Evolutionary conservation across 1,140 invertebrate species (phyloP), one percentile per base, ranked within the genome.

Genomic region (Choristoneura fumiferana): DNA sequence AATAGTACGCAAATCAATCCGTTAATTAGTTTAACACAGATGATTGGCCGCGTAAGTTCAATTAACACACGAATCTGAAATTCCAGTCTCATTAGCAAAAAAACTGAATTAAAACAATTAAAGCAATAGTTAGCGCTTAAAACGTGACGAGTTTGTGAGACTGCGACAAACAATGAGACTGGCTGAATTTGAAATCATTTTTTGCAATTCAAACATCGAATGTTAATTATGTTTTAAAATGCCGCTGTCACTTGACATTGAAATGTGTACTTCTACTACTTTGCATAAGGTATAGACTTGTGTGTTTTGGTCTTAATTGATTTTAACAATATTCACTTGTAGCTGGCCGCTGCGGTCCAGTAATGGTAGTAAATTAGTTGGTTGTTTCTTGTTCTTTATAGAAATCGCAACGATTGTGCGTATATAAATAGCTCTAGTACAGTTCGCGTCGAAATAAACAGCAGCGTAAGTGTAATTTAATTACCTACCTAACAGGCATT

Each of bases 261-360:
- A 1, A 45, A 45, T 22, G n/a, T 18, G 10, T 17, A 29, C 40
- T 18, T 29, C 14, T 45, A 45, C n/a, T 18, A 4, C 9, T 45
- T 45, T n/a, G 5, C 0, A 18, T 9, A 45, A 45, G 17, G 9
- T 10, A 18, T 18, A 22, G n/a, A 18, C 5, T 29, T 1, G 1
- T 18, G n/a, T 8, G 40, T n/a, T 0, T n/a, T 9, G 8, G 17
- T 45, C 6, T 45, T n/a, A 45, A 45, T 45, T 45, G 17, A 45
- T 45, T 45, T 45, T 22, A 45, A 45, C 39, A 40, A 45, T 45
- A 45, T 45, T 18, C 10, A 45, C 40, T 45, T 22, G 17, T n/a
- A n/a, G 9, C 13, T 45, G 9, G 40, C 18, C 6, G 14, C 39
- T 40, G 1, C 39, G 39, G 10, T 18, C 5, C 17, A 45, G 15